Evolutionary conservation across 2,797 vertebrate genomes (phyloP).

Genomic region (Tarsius wallacei): DNA sequence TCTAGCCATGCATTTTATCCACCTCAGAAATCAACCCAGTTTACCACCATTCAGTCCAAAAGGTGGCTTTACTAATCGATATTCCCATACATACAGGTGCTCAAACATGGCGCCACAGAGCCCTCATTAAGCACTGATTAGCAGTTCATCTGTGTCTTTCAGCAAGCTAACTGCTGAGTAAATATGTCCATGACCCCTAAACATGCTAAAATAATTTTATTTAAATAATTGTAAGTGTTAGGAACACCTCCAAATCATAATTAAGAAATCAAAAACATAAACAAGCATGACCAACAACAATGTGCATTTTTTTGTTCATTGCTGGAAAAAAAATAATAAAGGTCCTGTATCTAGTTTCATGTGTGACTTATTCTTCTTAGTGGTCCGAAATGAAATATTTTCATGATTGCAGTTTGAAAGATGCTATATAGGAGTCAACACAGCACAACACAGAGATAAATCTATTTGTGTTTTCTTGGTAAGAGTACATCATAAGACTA

Average conservation of each 20-base stretch:
- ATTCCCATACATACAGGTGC: not conserved
- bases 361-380: not conserved
- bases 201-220: constrained; percentile 60
- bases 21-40: constrained; percentile 74
- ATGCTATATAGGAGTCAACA: constrained; percentile 70
- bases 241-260: not conserved
- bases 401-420: constrained; percentile 82
- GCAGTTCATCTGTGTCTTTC: constrained; percentile 67
- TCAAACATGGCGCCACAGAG: constrained; percentile 13
- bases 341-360: not conserved
- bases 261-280: not conserved
- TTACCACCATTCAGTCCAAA: constrained; percentile 77
- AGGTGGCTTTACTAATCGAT: constrained; percentile 11
- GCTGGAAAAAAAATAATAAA: not conserved
- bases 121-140: constrained; percentile 62
- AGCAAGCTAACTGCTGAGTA: constrained; percentile 8
- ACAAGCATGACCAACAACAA: not conserved
- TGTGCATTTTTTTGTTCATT: constrained; percentile 48
- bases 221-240: constrained; percentile 13
- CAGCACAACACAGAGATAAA: constrained; percentile 81
- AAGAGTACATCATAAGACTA: constrained; percentile 82
- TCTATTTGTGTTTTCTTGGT: constrained; percentile 88
- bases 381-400: constrained; percentile 66
- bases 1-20: constrained; percentile 69
- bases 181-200: constrained; percentile 1